Conservation (phyloP, 2,797 vertebrate genomes). For the Kryptopterus vitreolus region DNA sequence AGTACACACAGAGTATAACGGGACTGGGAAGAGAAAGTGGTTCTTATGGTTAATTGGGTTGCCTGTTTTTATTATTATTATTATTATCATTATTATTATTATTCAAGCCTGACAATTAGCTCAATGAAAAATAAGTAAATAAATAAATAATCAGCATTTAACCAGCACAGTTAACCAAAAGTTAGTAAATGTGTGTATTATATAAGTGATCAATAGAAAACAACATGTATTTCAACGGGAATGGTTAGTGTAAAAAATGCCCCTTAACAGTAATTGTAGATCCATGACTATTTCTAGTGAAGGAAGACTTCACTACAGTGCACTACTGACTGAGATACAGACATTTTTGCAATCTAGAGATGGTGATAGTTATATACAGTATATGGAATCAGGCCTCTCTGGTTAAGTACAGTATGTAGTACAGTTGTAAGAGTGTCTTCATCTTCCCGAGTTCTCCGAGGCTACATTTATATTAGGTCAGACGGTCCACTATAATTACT, state of each 20-base stretch:
- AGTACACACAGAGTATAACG: background rate
- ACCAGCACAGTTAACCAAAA: too few relatives aligned
- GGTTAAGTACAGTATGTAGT: background rate
- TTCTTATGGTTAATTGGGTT: background rate
- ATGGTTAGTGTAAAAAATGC: background rate
- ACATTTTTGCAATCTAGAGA: background rate
- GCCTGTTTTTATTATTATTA: background rate
- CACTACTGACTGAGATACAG: background rate
- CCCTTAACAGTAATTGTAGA: too few relatives aligned
- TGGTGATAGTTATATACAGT: background rate
- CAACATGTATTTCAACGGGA: background rate
- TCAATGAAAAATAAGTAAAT: background rate
- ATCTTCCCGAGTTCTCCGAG: background rate
- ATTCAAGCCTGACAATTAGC: background rate
- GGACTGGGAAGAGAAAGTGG: background rate
- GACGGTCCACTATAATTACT: conserved; percentile 11
- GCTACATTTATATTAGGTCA: conserved; percentile 2
- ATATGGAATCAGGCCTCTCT: background rate
- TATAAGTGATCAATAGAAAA: background rate
- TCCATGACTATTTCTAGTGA: too few relatives aligned
- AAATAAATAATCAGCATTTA: background rate
- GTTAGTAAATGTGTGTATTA: background rate
- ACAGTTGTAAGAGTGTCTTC: background rate
- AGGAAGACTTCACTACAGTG: too few relatives aligned
- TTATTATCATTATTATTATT: too few relatives aligned